Evolutionary conservation across 1,140 invertebrate genomes (phyloP).

Genomic region (Lysiphlebus fabarum): DNA sequence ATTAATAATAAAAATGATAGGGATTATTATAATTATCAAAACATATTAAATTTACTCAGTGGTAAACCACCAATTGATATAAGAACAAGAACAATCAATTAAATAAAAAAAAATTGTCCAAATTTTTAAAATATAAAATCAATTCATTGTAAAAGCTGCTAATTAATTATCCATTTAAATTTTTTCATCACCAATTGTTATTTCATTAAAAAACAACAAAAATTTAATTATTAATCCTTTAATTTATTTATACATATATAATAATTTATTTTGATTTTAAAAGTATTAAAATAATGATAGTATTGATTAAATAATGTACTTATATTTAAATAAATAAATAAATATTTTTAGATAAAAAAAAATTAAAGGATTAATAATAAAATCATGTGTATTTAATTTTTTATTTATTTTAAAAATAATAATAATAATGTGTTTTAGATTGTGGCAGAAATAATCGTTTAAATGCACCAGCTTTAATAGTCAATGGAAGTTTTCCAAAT

Average conservation of each 20-base stretch:
- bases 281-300: too few species aligned
- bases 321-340: too few species aligned
- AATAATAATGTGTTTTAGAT: constrained; percentile 34
- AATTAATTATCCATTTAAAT: too few species aligned
- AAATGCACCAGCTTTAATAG: constrained; percentile 32
- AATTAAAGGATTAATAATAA: constrained; percentile 7
- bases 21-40: constrained; percentile 13
- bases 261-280: too few species aligned
- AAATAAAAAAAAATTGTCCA: too few species aligned
- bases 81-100: constrained; percentile 17
- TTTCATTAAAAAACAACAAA: too few species aligned
- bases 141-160: too few species aligned
- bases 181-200: too few species aligned
- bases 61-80: constrained; percentile 22
- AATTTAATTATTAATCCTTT: too few species aligned
- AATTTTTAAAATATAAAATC: too few species aligned
- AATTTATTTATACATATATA: too few species aligned
- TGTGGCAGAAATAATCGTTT: constrained; percentile 35
- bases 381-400: neutral
- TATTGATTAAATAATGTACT: too few species aligned
- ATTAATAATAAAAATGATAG: constrained; percentile 4
- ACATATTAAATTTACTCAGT: constrained; percentile 21
- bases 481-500: constrained; percentile 34
- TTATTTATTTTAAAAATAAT: neutral
- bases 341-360: neutral